A percentile compares a stretch with the other conserved stretches of the same genome.
Evolutionary conservation across 2,113 vertebrate species (phyloP).

Genomic region (Myiozetetes cayanensis): DNA sequence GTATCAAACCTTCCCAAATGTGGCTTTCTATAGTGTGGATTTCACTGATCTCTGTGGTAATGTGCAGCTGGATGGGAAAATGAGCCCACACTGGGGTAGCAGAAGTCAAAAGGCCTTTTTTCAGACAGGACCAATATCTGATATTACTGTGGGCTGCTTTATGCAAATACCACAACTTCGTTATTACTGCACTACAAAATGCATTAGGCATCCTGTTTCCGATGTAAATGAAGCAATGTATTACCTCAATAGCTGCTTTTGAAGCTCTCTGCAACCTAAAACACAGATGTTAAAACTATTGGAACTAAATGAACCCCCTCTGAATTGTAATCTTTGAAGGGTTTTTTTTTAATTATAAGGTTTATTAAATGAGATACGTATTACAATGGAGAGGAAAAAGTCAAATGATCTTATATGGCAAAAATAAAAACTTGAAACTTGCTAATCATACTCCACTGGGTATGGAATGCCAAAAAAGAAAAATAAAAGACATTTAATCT

Average conservation of each 20-base stretch:
- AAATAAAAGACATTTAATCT: neutral
- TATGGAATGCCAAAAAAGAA: neutral
- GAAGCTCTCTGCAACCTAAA: conserved; percentile 3
- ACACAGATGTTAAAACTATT: conserved; percentile 33
- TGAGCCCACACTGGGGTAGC: neutral
- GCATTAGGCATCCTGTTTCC: conserved; percentile 1
- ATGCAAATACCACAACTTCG: neutral
- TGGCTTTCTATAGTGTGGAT: neutral
- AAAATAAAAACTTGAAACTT: conserved; percentile 10
- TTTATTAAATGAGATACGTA: conserved; percentile 24
- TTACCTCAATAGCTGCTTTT: conserved; percentile 14
- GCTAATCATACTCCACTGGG: neutral
- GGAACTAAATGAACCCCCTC: conserved; percentile 7
- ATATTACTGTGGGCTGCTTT: neutral
- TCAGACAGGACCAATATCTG: neutral
- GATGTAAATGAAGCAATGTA: conserved; percentile 22
- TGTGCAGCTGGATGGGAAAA: neutral
- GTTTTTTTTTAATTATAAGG: neutral
- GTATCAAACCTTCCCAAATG: neutral
- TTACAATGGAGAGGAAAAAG: neutral
- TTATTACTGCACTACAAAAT: neutral
- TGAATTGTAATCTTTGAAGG: neutral
- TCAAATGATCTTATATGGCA: neutral
- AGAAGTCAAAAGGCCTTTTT: neutral
- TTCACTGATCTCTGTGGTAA: neutral